These are phyloP conservation scores for Myotis davidii DNA, from an alignment of 2,113 vertebrate genomes.

Conservation along the genomic window DNA sequence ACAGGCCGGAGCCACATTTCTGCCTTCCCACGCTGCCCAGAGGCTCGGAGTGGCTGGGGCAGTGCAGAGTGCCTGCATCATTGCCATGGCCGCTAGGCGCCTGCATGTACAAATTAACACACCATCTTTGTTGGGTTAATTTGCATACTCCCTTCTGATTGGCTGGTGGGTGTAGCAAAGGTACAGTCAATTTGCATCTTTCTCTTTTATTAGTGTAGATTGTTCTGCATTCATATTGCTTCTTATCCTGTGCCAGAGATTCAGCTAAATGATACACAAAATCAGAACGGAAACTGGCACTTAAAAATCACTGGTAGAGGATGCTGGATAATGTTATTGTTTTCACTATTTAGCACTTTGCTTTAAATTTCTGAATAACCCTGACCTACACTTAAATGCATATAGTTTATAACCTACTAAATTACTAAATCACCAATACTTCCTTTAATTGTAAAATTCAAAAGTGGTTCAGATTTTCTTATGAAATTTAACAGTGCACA, in stretches of 20 bases:
- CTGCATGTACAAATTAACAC: too few relatives aligned
- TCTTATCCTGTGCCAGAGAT: not conserved
- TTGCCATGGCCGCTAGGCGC: too few relatives aligned
- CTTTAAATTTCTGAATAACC: not conserved
- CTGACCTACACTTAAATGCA: not conserved
- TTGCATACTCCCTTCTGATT: too few relatives aligned
- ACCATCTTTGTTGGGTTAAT: too few relatives aligned
- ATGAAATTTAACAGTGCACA: not conserved
- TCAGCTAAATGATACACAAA: not conserved
- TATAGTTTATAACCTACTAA: not conserved
- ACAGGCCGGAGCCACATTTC: too few relatives aligned
- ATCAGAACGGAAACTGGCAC: not conserved
- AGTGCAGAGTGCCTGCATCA: too few relatives aligned
- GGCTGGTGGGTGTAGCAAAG: too few relatives aligned
- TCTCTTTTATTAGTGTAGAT: not conserved
- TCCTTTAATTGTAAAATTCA: not conserved
- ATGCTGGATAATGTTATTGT: not conserved
- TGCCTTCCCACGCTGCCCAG: too few relatives aligned
- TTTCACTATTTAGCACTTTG: not conserved
- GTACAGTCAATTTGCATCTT: too few relatives aligned
- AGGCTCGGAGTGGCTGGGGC: too few relatives aligned
- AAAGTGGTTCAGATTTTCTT: not conserved
- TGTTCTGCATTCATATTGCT: not conserved
- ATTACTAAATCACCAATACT: not conserved
- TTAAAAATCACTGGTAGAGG: not conserved